Conservation (phyloP, 92 coral and sea anemone species). For the Siderastrea radians region DNA sequence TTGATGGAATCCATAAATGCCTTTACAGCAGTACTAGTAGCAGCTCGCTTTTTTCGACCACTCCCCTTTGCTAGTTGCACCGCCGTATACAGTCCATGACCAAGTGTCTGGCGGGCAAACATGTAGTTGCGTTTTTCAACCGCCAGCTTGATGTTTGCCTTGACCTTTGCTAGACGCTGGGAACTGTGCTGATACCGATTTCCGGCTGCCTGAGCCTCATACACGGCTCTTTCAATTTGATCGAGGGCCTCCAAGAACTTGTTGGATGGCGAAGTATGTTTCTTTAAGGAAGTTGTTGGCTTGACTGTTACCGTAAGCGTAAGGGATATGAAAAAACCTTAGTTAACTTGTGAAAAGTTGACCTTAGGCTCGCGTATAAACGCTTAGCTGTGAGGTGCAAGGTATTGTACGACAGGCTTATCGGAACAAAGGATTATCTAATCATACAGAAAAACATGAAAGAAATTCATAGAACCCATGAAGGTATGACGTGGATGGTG, state of each 20-base stretch:
- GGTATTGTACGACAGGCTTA: no score
- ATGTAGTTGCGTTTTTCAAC: conserved; percentile 68
- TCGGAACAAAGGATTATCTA: no score
- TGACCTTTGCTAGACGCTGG: conserved; percentile 48
- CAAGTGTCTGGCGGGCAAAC: conserved; percentile 87
- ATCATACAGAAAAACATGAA: no score
- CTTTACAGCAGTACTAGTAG: conserved; percentile 32
- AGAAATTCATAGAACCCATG: no score
- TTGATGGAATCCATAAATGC: conserved; percentile 56
- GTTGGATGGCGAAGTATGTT: conserved; percentile 69
- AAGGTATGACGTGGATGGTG: no score
- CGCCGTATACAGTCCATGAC: conserved; percentile 75
- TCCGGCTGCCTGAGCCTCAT: conserved; percentile 70
- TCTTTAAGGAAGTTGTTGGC: neutral
- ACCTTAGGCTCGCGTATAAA: no score
- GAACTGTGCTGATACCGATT: conserved; percentile 34
- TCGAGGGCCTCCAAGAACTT: conserved; percentile 83
- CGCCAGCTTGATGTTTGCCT: conserved; percentile 73
- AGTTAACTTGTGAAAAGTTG: neutral
- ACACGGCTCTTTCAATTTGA: conserved; percentile 84
- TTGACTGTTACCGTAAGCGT: neutral
- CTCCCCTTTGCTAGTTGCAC: conserved; percentile 1
- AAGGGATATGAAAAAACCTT: neutral
- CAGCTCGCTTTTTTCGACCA: conserved; percentile 39
- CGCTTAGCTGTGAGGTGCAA: no score